Base-by-base conservation (phyloP, 2,888 invertebrate genomes). In the Falcaria lacertinaria region DNA sequence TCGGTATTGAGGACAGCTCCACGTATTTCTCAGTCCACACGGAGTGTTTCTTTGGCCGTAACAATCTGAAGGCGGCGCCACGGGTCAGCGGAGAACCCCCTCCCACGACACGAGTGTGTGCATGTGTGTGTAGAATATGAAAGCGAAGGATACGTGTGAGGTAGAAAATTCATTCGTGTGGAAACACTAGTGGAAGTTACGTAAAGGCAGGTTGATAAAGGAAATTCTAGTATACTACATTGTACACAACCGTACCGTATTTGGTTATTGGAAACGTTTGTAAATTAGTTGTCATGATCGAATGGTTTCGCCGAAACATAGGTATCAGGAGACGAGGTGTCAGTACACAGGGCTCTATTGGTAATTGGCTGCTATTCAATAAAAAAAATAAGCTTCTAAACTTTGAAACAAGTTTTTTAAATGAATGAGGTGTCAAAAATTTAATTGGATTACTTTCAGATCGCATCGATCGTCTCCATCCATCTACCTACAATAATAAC, bases 51-150 rank as follows among this genome's bases (percentile, higher is more conserved):
- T 81, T 78, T 82, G 80, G 77, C 84, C 83, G 85, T 86, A 86
- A 87, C 87, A 87, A 85, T 85, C 84, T 77, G 76, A 77, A 86
- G 86, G 82, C 82, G 82, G 85, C 84, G 85, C 83, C 85, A 83
- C 81, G 86, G 87, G 86, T 87, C 86, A 87, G 84, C 78, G 75
- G 64, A 65, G 67, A 66, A 66, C 76, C 74, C 74, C 74, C 66
- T 52, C 65, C 53, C 56, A 34, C 42, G 25, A 43, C 53, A 47
- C 52, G 43, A 51, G 54, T 49, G 48, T 43, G 45, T 48, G 48
- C 19, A 54, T 48, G 55, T 64, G 60, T 58, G 54, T 54, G 52
- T 34, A 19, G 43, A 50, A 37, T 37, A 22, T 37, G 37, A 37
- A 37, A 37, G 37, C 37, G 25, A 22, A 37, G 37, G 37, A 37